phyloP scores from a whole-genome alignment of 1,140 invertebrate genomes.

The Drosophila seguyi region DNA sequence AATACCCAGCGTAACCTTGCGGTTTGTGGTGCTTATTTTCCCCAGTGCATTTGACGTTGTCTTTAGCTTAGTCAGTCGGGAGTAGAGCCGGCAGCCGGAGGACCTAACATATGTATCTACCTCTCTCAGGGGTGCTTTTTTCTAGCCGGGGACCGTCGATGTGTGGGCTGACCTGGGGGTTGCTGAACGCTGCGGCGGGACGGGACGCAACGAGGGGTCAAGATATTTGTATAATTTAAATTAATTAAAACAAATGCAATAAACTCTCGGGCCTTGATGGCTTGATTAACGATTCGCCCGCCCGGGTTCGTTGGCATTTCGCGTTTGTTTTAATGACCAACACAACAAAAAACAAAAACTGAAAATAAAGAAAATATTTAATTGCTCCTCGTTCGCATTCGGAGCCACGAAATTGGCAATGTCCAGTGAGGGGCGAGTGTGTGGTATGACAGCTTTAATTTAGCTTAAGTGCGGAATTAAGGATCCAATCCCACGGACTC shows the following conservation, averaged over 20 bases:
- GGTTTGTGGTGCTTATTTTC: neutral
- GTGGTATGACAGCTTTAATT: conserved; percentile 59
- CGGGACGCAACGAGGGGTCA: conserved; percentile 13
- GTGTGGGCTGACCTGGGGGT: conserved; percentile 21
- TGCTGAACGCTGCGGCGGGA: conserved; percentile 15
- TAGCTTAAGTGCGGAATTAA: conserved; percentile 70
- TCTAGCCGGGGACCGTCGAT: neutral
- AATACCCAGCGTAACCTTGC: neutral
- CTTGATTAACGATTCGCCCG: conserved; percentile 70
- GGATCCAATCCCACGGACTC: conserved; percentile 3
- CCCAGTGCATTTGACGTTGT: conserved; percentile 19
- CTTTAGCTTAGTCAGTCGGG: conserved; percentile 19
- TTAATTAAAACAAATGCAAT: conserved; percentile 81
- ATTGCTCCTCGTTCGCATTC: conserved; percentile 53
- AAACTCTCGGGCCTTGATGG: conserved; percentile 68
- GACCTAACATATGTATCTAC: conserved; percentile 33
- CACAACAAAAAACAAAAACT: conserved; percentile 7
- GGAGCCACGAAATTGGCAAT: conserved; percentile 46
- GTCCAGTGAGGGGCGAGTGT: neutral
- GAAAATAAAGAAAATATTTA: conserved; percentile 60
- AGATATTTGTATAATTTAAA: conserved; percentile 74
- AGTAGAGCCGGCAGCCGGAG: conserved; percentile 5
- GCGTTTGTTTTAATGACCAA: conserved; percentile 69
- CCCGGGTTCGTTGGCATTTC: conserved; percentile 67
- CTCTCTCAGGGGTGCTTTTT: conserved; percentile 44